Evolutionary conservation across 2,113 vertebrate species (phyloP), one percentile per base, ranked within the genome.

Genomic region (Laticauda colubrina): DNA sequence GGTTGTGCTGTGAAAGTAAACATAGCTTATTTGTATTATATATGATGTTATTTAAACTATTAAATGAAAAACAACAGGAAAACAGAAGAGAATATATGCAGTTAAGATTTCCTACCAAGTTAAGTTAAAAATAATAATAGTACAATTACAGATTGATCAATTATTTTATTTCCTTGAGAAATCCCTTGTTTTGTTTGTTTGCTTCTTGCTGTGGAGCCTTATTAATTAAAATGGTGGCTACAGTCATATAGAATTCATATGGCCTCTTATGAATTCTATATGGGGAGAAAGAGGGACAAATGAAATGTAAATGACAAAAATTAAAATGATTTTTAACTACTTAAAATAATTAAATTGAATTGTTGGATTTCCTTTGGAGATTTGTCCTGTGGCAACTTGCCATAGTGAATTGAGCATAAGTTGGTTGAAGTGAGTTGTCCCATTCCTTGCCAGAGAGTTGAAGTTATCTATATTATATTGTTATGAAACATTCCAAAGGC

Each of bases 251-350:
- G 34, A 81, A 81, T 81, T 39, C 34, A 81, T 39, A 81, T 43
- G 15, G 18, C 34, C 96, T 96, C 90, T 95, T 91, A 96, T 95
- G 93, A 96, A 86, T 94, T 95, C 94, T 89, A 92, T 94, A 89
- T 94, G 61, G 89, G 93, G 94, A 96, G 87, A 95, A 91, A 93
- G 57, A 59, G 57, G 56, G 7, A 24, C 57, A 59, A 59, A 59
- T 59, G 23, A 59, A 24, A 59, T 24, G 23, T 59, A 23, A 61
- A 61, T 26, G 24, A 61, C 59, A 61, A 61, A 61, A 61, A 61
- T 61, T 61, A 26, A 61, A 61, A 26, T 61, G 10, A 59, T 61
- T 61, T 24, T 61, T 24, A 26, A 61, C 57, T 61, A 61, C 26
- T 61, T 61, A 10, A 61, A 59, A 59, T 59, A 59, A 59, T 59